Base-by-base conservation (phyloP, 2,888 invertebrate genomes). In the Nematopogon swammerdamellus region DNA sequence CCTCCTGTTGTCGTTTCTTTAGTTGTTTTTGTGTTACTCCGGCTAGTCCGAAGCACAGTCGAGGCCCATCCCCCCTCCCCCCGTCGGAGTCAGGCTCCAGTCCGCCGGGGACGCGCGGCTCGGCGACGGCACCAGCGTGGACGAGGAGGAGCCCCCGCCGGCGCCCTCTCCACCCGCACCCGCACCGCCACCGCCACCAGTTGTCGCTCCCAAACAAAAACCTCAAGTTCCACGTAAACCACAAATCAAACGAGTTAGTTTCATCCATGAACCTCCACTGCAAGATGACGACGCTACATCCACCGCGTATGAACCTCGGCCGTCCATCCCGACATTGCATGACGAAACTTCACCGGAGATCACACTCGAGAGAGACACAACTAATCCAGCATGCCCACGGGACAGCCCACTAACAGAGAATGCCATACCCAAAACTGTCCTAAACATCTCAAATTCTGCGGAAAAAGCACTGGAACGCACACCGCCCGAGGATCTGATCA, bases 221-320 rank as follows among this genome's bases (percentile, higher is more conserved):
- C 79, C 74, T 54, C 73, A 67, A 69, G 75, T 77, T 63, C 75
- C 77, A 49, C 72, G 72, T 57, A 79, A 77, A 68, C 77, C 77
- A 57, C 72, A 70, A 55, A 65, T 62, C 60, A 79, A 79, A 61
- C 74, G 77, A 76, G 77, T 79, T 75, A 79, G 77, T 79, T 79
- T 79, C 70, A 72, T 64, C 52, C 63, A 14, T 3, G 36, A 36
- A 14, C 36, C 36, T 6, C 25, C 11, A 14, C 3, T 14, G 36
- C 36, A 8, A 25, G 36, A 36, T 14, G 36, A 36, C 36, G 8
- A 3, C 11, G 36, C n/a, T n/a, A n/a, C n/a, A n/a, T n/a, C n/a
- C n/a, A n/a, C 8, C 36, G 5, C 25, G 4, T 25, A 4, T 4
- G 25, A 25, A 25, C 25, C 25, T 4, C 25, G 8, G 25, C 25